Base-by-base conservation (phyloP, 2,113 vertebrate species). In the Girardinichthys multiradiatus region DNA sequence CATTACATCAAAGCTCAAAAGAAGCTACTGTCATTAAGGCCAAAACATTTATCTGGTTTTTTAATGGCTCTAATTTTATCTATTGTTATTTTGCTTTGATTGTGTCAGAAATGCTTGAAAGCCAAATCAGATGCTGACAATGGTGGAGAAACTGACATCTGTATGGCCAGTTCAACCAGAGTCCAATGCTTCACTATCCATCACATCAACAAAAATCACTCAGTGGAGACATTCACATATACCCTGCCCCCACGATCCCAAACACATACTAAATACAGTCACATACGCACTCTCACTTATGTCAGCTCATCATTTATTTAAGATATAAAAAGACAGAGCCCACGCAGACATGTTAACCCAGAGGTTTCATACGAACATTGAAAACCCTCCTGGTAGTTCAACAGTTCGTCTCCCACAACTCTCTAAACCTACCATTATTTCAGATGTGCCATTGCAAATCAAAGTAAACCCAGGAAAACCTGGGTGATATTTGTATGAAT, bases 251-350 rank as follows among this genome's bases (percentile, higher is more conserved):
- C 27, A 14, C 26, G 9, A 31, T 45, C 39, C 58, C 57, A 37
- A 31, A 67, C 68, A 66, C 15, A 45, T 6, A 42, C 29, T 54
- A 29, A n/a, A n/a, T 73, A 69, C 68, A 39, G 71, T 35, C 61
- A 68, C 29, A 63, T 1, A 65, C 33, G 28, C 59, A 15, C 60
- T 72, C 51, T 24, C 28, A 39, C 28, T 64, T 28, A n/a, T 30
- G 67, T 78, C 21, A 29, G 31, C 77, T 90, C 82, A 78, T 82
- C 24, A 54, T 68, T 87, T 87, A 93, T 92, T 92, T 72, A 87
- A 78, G 51, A 60, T 29, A 27, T 74, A 82, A 64, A 64, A 71
- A 45, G 74, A 63, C 42, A 57, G 27, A 70, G 64, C 65, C 54
- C 64, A 72, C 45, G 58, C 74, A 85, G 78, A 86, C 73, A 69